These are phyloP conservation scores for Oxyscelio sp. DNA, from an alignment of 2,888 invertebrate genomes.

Conservation along the genomic window DNA sequence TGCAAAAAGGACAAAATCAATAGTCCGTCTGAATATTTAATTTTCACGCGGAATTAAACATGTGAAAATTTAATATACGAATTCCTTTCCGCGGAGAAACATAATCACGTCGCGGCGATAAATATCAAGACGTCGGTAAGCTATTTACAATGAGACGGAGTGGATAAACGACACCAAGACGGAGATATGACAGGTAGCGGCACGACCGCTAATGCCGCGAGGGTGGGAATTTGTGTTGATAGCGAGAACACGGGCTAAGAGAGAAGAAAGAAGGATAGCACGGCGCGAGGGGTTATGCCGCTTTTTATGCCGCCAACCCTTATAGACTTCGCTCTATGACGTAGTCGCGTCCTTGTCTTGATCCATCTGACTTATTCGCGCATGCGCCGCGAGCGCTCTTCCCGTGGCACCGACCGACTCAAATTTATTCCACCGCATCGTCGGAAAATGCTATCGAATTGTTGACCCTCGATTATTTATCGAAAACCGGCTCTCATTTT, in stretches of 20 bases:
- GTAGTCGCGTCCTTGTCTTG: slow-evolving; percentile 8
- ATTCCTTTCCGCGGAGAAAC: slow-evolving; percentile 2
- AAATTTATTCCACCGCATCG: slow-evolving; percentile 76
- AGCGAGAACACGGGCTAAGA: background rate
- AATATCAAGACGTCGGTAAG: slow-evolving; percentile 6
- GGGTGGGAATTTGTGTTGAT: background rate
- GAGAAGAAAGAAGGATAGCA: slow-evolving; percentile 1
- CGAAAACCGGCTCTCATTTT: no score
- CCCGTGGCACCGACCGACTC: slow-evolving; percentile 61
- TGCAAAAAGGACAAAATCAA: no score
- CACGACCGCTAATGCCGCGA: slow-evolving; percentile 15
- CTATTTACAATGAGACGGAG: slow-evolving; percentile 14
- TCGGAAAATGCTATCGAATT: slow-evolving; percentile 40
- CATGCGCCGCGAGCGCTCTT: slow-evolving; percentile 50
- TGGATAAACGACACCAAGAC: slow-evolving; percentile 22
- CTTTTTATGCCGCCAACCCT: slow-evolving; percentile 15
- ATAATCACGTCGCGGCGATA: slow-evolving; percentile 7
- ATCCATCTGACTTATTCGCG: slow-evolving; percentile 19
- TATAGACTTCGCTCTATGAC: background rate
- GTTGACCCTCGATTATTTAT: slow-evolving; percentile 45
- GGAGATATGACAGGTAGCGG: slow-evolving; percentile 15
- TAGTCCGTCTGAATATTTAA: no score
- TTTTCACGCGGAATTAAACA: no score
- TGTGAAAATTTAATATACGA: background rate
- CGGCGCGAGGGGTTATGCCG: background rate